A percentile compares a stretch with the other conserved stretches of the same genome.
Conservation (phyloP, 2,888 invertebrate genomes). For the Limnephilus auricula region DNA sequence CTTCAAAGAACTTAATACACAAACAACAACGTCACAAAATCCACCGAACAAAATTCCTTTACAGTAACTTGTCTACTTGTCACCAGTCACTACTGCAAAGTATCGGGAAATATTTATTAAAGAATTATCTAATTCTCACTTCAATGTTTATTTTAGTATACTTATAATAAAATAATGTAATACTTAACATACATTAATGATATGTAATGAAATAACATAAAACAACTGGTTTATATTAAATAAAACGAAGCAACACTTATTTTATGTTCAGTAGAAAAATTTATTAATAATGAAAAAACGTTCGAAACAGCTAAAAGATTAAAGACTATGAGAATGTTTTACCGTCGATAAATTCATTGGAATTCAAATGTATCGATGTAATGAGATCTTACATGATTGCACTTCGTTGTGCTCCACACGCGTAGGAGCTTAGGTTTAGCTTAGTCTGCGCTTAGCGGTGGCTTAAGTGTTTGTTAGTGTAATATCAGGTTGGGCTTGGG, state of each 20-base stretch:
- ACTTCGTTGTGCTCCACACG: constrained; percentile 29
- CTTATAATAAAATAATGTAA: constrained; percentile 2
- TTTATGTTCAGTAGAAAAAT: constrained; percentile 3
- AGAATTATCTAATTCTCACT: background rate
- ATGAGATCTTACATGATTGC: constrained; percentile 28
- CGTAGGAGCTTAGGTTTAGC: background rate
- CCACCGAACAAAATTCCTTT: background rate
- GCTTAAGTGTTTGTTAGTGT: background rate
- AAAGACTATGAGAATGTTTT: background rate
- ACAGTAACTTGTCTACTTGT: background rate
- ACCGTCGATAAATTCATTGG: background rate
- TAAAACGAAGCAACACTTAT: constrained; percentile 20
- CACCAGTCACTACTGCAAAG: background rate
- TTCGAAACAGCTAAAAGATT: background rate
- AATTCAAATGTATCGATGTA: constrained; percentile 24
- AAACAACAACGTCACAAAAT: background rate
- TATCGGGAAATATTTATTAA: background rate
- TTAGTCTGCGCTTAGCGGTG: background rate
- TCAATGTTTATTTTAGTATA: background rate
- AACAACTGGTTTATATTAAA: background rate
- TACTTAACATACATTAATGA: constrained; percentile 25
- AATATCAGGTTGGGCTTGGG: background rate
- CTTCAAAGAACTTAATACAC: constrained; percentile 9
- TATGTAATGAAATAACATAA: constrained; percentile 16
- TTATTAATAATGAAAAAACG: background rate